A percentile compares a stretch with the other conserved stretches of the same genome.
Conservation (phyloP, 2,888 invertebrate genomes). For the Helobdella robusta region DNA sequence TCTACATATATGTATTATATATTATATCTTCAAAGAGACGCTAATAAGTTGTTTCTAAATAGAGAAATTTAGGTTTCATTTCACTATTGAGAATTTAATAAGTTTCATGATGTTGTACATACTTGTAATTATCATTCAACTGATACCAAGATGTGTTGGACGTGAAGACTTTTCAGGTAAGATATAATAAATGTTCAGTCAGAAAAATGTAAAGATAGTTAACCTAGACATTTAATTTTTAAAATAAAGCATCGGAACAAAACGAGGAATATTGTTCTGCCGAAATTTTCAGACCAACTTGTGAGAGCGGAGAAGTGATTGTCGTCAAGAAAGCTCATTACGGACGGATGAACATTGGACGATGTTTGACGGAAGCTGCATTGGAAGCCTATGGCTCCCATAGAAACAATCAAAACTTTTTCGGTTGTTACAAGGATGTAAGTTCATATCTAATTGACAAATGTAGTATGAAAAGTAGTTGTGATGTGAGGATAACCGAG, state of each 20-base stretch:
- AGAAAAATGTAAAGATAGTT: neutral
- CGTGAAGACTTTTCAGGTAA: neutral
- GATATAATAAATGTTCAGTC: no score
- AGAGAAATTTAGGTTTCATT: no score
- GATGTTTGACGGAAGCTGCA: slow-evolving; percentile 13
- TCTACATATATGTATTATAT: no score
- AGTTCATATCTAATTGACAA: neutral
- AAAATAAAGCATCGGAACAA: neutral
- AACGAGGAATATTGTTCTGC: slow-evolving; percentile 6
- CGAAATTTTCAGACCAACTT: slow-evolving; percentile 15
- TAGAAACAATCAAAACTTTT: no score
- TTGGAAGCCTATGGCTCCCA: no score
- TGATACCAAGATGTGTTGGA: no score
- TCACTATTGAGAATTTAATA: no score
- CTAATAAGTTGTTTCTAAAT: no score
- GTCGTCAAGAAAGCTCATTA: slow-evolving; percentile 14
- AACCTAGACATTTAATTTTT: neutral
- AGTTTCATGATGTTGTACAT: no score
- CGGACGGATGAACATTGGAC: slow-evolving; percentile 23
- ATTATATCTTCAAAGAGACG: no score
- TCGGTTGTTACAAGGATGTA: slow-evolving; percentile 16
- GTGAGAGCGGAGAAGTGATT: slow-evolving; percentile 1
- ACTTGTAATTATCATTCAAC: no score
- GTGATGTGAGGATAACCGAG: neutral
- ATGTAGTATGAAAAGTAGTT: slow-evolving; percentile 5